Conservation (phyloP, 2,113 vertebrate species). For the Stigmatopora nigra region DNA sequence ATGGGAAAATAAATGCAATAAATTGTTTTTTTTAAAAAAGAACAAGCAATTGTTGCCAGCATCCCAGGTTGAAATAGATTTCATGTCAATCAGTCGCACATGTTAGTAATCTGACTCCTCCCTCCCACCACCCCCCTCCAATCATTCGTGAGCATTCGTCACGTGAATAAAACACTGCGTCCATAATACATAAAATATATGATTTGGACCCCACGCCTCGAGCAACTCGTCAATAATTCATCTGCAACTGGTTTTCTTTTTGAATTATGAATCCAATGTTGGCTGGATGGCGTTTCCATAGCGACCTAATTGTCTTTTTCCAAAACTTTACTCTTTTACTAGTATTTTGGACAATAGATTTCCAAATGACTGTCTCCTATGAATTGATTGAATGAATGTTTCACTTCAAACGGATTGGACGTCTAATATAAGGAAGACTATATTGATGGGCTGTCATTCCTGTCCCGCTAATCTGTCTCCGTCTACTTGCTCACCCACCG, state of each 20-base stretch:
- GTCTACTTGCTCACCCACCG: constrained; percentile 11
- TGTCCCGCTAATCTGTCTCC: neutral
- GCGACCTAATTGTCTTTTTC: neutral
- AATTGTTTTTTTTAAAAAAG: too few relatives aligned
- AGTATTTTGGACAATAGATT: too few relatives aligned
- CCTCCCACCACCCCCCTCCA: neutral
- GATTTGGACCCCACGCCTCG: neutral
- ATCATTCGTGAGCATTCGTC: neutral
- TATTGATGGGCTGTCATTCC: neutral
- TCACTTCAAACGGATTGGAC: too few relatives aligned
- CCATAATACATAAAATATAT: neutral
- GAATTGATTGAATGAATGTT: too few relatives aligned
- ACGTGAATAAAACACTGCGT: neutral
- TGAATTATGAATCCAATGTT: neutral
- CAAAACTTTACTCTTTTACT: neutral
- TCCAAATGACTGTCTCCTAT: too few relatives aligned
- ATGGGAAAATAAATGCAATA: too few relatives aligned
- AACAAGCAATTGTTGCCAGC: too few relatives aligned
- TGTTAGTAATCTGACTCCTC: neutral
- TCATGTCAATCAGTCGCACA: too few relatives aligned
- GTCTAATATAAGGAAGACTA: too few relatives aligned
- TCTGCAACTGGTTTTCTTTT: neutral
- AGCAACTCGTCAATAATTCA: constrained; percentile 1
- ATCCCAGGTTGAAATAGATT: too few relatives aligned
- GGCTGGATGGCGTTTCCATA: neutral